These are phyloP conservation scores for Pseudomugil gertrudae DNA, from an alignment of 2,797 vertebrate genomes.

Conservation along the genomic window DNA sequence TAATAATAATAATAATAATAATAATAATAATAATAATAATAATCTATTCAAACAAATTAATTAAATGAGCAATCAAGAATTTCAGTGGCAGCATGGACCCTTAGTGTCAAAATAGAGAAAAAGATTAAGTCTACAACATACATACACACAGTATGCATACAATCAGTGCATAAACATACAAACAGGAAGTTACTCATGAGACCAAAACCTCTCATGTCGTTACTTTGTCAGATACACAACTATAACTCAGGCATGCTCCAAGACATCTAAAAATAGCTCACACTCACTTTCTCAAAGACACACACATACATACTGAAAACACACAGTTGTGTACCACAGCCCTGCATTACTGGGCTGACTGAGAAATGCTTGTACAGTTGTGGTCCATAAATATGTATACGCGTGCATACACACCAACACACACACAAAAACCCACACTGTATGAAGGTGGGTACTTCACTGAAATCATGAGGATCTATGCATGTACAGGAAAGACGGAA, in stretches of 20 bases:
- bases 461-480: constrained; percentile 25
- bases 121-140: constrained; percentile 62
- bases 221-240: constrained; percentile 60
- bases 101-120: constrained; percentile 74
- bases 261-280: constrained; percentile 35
- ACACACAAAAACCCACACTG: constrained; percentile 27
- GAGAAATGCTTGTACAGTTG: constrained; percentile 60
- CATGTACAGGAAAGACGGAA: constrained; percentile 24
- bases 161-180: constrained; percentile 69
- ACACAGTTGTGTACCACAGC: constrained; percentile 49
- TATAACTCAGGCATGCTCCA: constrained; percentile 65
- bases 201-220: constrained; percentile 53
- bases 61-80: constrained; percentile 60
- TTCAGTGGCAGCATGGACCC: constrained; percentile 77
- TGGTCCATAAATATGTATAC: constrained; percentile 27
- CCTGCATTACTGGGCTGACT: constrained; percentile 38
- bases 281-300: not conserved
- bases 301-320: constrained; percentile 20
- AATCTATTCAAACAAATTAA: constrained; percentile 46
- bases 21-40: constrained; percentile 45
- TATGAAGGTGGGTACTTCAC: constrained; percentile 41
- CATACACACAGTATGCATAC: constrained; percentile 59
- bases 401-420: constrained; percentile 18
- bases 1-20: constrained; percentile 44
- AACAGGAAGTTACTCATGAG: constrained; percentile 61